Evolutionary conservation across 92 coral and sea anemone genomes (phyloP).

Genomic region (Porites cylindrica): DNA sequence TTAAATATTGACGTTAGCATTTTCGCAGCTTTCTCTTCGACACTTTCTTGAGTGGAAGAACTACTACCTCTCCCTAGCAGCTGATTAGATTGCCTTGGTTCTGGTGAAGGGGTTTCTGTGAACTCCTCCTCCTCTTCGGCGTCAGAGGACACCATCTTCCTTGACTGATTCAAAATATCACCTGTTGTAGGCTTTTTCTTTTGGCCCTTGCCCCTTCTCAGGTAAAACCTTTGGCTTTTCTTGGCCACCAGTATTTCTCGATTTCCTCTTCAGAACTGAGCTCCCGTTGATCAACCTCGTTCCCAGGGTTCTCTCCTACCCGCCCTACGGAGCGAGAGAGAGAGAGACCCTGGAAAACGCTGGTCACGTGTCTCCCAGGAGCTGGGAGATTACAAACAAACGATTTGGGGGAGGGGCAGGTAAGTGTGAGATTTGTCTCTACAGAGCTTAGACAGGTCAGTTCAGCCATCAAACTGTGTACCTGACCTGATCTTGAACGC

Average conservation of each 20-base stretch:
- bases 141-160: slow-evolving; percentile 23
- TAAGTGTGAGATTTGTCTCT: too few relatives aligned
- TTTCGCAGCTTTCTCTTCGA: not conserved
- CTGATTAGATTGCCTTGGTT: not conserved
- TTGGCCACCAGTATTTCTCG: slow-evolving; percentile 53
- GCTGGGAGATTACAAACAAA: too few relatives aligned
- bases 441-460: too few relatives aligned
- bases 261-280: slow-evolving; percentile 29
- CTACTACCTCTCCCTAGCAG: not conserved
- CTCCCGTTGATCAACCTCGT: not conserved
- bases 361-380: too few relatives aligned
- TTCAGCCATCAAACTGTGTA: too few relatives aligned
- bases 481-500: too few relatives aligned
- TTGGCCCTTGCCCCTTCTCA: slow-evolving; percentile 7
- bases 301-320: too few relatives aligned
- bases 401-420: too few relatives aligned
- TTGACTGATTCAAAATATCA: slow-evolving; percentile 38
- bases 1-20: slow-evolving; percentile 5
- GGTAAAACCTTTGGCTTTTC: not conserved
- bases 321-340: too few relatives aligned
- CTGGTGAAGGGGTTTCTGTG: not conserved
- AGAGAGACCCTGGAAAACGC: too few relatives aligned
- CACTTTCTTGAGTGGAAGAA: not conserved
- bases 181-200: slow-evolving; percentile 21
- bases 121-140: slow-evolving; percentile 20